These are phyloP conservation scores for Leptopilina drosophilae DNA, from an alignment of 2,888 invertebrate genomes.

Conservation along the genomic window DNA sequence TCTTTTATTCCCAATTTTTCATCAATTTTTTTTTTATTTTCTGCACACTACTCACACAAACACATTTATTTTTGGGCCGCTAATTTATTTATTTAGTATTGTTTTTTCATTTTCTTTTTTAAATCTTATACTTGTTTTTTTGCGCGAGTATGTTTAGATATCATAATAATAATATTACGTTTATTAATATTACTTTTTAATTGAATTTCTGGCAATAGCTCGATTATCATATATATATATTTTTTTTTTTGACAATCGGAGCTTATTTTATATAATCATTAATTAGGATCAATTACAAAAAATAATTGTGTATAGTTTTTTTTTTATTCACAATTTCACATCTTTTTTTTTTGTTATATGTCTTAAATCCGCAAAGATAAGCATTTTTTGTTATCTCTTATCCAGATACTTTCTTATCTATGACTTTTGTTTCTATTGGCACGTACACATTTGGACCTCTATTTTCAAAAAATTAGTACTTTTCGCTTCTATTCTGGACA, in stretches of 20 bases:
- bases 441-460: slow-evolving; percentile 73
- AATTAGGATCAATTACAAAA: slow-evolving; percentile 62
- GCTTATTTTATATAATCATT: slow-evolving; percentile 41
- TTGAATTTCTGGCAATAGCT: slow-evolving; percentile 44
- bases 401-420: slow-evolving; percentile 56
- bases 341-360: neutral
- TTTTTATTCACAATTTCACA: slow-evolving; percentile 40
- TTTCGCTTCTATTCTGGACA: slow-evolving; percentile 16
- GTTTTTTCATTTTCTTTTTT: slow-evolving; percentile 12
- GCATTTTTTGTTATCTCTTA: slow-evolving; percentile 52
- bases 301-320: slow-evolving; percentile 62
- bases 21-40: neutral
- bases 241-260: slow-evolving; percentile 43
- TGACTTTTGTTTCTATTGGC: slow-evolving; percentile 70
- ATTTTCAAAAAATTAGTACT: slow-evolving; percentile 55
- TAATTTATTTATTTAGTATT: slow-evolving; percentile 7
- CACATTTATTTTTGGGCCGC: slow-evolving; percentile 8
- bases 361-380: slow-evolving; percentile 42
- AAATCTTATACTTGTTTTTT: slow-evolving; percentile 41
- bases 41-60: slow-evolving; percentile 32
- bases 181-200: slow-evolving; percentile 35
- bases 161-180: slow-evolving; percentile 27
- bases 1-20: slow-evolving; percentile 44
- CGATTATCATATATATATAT: neutral
- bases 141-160: slow-evolving; percentile 48